Conservation (phyloP, 1,140 invertebrate genomes). For the Holotrichia oblita region DNA sequence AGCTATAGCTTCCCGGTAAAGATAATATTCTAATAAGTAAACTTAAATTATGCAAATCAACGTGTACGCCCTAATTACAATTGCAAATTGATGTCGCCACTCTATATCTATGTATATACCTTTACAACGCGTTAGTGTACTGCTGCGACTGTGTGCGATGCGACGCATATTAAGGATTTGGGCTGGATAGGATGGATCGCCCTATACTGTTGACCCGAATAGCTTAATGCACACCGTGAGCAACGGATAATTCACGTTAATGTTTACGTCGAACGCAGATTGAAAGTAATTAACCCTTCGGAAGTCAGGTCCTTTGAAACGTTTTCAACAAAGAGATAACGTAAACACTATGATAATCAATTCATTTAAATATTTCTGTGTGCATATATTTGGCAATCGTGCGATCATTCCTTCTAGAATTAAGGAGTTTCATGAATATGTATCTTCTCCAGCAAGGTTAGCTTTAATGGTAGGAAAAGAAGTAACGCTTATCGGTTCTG, state of each 20-base stretch:
- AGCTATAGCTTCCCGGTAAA: not conserved
- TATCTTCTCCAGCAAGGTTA: no score
- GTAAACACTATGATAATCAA: not conserved
- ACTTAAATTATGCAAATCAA: constrained; percentile 30
- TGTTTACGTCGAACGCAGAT: constrained; percentile 13
- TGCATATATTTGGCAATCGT: not conserved
- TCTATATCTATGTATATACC: constrained; percentile 10
- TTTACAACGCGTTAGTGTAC: not conserved
- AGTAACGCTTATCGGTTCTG: no score
- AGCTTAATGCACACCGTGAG: not conserved
- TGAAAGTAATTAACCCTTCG: constrained; percentile 8
- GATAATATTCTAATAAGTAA: constrained; percentile 36
- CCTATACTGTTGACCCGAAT: not conserved
- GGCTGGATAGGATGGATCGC: not conserved
- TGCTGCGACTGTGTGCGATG: not conserved
- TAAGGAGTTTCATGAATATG: no score
- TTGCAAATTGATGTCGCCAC: constrained; percentile 28
- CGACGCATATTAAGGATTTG: not conserved
- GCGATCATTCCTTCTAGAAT: not conserved
- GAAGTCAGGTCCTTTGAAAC: not conserved
- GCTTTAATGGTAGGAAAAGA: no score
- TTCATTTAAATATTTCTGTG: not conserved
- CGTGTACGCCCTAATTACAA: constrained; percentile 20
- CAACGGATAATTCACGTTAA: constrained; percentile 13
- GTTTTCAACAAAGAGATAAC: not conserved